Base-by-base conservation (phyloP, 1,140 invertebrate genomes). In the Elymnias hypermnestra region DNA sequence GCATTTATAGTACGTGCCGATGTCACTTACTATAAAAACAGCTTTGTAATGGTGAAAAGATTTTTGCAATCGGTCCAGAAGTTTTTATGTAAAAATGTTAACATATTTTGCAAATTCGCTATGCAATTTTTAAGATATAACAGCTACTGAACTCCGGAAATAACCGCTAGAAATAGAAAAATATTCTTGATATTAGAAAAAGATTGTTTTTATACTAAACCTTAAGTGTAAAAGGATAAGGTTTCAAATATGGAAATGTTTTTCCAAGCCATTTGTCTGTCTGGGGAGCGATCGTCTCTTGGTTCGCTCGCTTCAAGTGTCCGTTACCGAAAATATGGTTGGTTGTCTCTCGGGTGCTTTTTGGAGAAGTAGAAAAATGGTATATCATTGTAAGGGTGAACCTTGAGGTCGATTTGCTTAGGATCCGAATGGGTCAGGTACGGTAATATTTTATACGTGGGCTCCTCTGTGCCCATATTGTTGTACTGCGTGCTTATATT, bases 341-440 rank as follows among this genome's bases (percentile, higher is more conserved):
- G 13, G 41, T 19, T 39, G n/a, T 22, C 48, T 51, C 48, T 25
- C 7, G 41, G 35, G 48, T 43, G 33, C 17, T 51, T 51, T 51
- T 44, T 23, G 25, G 44, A 8, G 13, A 37, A 19, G 33, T 21
- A 44, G 39, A 51, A 44, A 44, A 51, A 51, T 51, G 25, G 40
- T 38, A 39, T 29, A 51, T 51, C 48, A 44, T 51, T 51, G 31
- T 25, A 28, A 39, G 41, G 48, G 48, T 39, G 14, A 23, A 17
- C 22, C 41, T 25, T 23, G 44, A 39, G 35, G 44, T 47, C 48
- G 26, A 51, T 51, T 51, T 51, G 48, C 40, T 43, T 51, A 29
- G 31, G 39, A 15, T 5, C 29, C 12, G 13, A 15, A 33, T 12
- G 8, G 13, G 2, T 33, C 14, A 5, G 29, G 29, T 29, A 28